Base-by-base conservation (phyloP, 2,888 invertebrate genomes). In the Leucoma salicis region DNA sequence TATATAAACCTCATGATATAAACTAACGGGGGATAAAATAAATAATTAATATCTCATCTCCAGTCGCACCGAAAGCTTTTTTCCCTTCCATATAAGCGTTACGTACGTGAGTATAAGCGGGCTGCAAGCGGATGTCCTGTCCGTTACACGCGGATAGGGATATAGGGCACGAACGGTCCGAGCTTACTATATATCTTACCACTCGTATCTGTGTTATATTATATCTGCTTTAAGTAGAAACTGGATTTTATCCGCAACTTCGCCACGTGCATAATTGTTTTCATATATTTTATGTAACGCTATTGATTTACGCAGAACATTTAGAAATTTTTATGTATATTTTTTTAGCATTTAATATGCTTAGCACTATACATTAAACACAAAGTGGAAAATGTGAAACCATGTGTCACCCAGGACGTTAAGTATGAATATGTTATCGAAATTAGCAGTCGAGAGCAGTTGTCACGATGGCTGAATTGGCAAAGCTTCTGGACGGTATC, bases 61-160 rank as follows among this genome's bases (percentile, higher is more conserved):
- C 27, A 14, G 36, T 34, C 42, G 49, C 45, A 51, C 49, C 39
- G 40, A 45, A 42, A 50, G 24, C 13, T 11, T 36, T 31, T 42
- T 37, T 42, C n/a, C 18, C 5, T 18, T 16, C 42, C 36, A 38
- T 41, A 39, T 36, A 38, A 29, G 40, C 15, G 18, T 32, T 28
- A 13, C 12, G 38, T 46, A 42, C 49, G 39, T 35, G 36, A 18
- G 45, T 43, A 54, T 50, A 43, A 44, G n/a, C n/a, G n/a, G 49
- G 36, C 37, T 46, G 38, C 37, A 46, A 66, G 56, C 77, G 79
- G 74, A 75, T 75, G 70, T 77, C 77, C 71, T 68, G 52, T 53
- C 75, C 78, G 75, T 76, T 73, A 76, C 45, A 61, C 63, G 58
- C 73, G 63, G 73, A 66, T 62, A 66, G 66, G 62, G 69, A 75